These are phyloP conservation scores for Microtus pennsylvanicus DNA, from an alignment of 2,113 vertebrate species.

Conservation along the genomic window DNA sequence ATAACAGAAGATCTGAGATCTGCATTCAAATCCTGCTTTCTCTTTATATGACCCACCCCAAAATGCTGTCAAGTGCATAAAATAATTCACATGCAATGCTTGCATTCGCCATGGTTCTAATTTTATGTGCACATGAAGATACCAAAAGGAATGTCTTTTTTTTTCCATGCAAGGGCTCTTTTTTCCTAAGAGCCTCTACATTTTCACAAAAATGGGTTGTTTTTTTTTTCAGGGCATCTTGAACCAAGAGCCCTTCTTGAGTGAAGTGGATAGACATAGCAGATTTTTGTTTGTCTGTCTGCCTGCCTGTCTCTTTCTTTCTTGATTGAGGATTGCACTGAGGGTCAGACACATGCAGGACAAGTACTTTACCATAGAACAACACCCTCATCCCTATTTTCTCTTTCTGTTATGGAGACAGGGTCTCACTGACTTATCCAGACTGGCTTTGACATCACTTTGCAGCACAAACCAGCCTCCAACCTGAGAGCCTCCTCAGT, in stretches of 20 bases:
- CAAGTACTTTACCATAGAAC: background rate
- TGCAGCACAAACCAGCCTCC: background rate
- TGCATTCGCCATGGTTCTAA: background rate
- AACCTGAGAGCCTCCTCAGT: background rate
- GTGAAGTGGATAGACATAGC: background rate
- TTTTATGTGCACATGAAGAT: background rate
- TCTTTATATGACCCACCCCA: background rate
- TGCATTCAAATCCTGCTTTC: background rate
- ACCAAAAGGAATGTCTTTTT: background rate
- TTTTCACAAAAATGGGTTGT: background rate
- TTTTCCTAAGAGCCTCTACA: background rate
- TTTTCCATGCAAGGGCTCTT: background rate
- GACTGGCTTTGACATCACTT: background rate
- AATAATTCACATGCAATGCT: background rate
- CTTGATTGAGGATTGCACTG: background rate
- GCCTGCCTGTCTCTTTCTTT: background rate
- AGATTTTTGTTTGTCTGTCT: background rate
- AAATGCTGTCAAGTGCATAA: background rate
- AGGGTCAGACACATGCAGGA: background rate
- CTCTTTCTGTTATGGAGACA: background rate
- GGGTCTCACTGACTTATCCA: background rate
- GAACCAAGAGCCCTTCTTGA: background rate
- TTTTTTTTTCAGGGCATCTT: background rate
- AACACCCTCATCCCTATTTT: background rate
- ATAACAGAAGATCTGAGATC: background rate